These are phyloP conservation scores for Papilio polytes DNA, from an alignment of 1,140 invertebrate genomes.

Conservation along the genomic window DNA sequence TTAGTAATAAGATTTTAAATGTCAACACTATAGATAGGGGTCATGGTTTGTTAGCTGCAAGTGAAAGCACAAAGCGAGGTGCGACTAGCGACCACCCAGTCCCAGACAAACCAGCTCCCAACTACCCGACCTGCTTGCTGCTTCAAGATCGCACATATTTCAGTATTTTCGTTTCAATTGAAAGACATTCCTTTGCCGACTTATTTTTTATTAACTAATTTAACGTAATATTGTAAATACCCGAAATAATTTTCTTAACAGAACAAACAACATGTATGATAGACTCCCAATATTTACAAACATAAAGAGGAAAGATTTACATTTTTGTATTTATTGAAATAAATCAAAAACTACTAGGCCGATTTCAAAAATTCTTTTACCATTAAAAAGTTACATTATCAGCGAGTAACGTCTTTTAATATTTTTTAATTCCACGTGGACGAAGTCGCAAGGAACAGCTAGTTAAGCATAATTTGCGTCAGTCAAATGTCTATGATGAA, in stretches of 20 bases:
- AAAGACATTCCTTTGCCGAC: not conserved
- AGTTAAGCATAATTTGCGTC: not conserved
- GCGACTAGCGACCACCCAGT: conserved; percentile 33
- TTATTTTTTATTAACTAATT: not conserved
- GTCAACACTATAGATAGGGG: conserved; percentile 1
- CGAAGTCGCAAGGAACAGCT: no score
- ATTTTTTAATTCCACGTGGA: not conserved
- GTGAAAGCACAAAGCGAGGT: conserved; percentile 36
- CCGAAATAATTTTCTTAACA: not conserved
- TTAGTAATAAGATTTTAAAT: not conserved
- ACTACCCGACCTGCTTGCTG: conserved; percentile 28
- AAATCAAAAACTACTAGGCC: no score
- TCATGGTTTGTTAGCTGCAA: conserved; percentile 35
- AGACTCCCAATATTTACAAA: no score
- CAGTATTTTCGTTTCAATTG: conserved; percentile 28
- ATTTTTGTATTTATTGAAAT: no score
- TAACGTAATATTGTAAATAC: not conserved
- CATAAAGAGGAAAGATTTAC: no score
- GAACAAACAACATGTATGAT: not conserved
- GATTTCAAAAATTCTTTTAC: no score
- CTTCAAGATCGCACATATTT: conserved; percentile 22
- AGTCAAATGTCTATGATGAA: not conserved
- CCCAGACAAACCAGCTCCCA: conserved; percentile 35
- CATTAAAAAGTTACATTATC: no score
- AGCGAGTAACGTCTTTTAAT: not conserved